Conservation (phyloP, 2,797 vertebrate species). For the Bradypodion ventrale region DNA sequence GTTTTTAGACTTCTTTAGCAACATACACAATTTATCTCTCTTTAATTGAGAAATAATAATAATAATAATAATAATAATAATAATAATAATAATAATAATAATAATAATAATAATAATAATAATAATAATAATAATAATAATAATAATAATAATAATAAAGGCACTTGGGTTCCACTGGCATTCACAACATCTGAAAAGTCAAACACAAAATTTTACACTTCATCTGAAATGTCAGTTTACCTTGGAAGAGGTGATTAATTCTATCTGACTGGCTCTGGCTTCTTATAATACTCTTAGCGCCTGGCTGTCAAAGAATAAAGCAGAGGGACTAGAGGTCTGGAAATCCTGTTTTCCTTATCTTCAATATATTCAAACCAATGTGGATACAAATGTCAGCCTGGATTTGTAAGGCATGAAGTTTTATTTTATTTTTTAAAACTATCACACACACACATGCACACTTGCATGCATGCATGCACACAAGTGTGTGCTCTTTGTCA, state of each 20-base stretch:
- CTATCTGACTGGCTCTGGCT: conserved; percentile 13
- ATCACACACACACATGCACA: background rate
- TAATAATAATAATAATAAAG: background rate
- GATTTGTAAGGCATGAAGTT: conserved; percentile 4
- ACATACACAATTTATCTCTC: background rate
- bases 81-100: background rate
- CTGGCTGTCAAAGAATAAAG: conserved; percentile 24
- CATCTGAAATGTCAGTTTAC: conserved; percentile 23
- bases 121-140: background rate
- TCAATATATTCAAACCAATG: conserved; percentile 2
- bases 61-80: background rate
- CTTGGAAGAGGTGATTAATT: conserved; percentile 14
- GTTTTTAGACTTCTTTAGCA: background rate
- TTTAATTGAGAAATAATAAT: background rate
- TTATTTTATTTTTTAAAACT: background rate
- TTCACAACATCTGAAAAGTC: conserved; percentile 2
- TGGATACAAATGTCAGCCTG: conserved; percentile 22
- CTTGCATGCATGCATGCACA: background rate
- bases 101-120: background rate
- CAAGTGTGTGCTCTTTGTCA: background rate
- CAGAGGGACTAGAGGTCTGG: background rate
- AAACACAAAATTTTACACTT: background rate
- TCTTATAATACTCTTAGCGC: conserved; percentile 10
- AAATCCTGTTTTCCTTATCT: conserved; percentile 33
- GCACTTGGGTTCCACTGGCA: background rate